Base-by-base conservation (phyloP, 2,888 invertebrate species). In the Coecobrya sp. region DNA sequence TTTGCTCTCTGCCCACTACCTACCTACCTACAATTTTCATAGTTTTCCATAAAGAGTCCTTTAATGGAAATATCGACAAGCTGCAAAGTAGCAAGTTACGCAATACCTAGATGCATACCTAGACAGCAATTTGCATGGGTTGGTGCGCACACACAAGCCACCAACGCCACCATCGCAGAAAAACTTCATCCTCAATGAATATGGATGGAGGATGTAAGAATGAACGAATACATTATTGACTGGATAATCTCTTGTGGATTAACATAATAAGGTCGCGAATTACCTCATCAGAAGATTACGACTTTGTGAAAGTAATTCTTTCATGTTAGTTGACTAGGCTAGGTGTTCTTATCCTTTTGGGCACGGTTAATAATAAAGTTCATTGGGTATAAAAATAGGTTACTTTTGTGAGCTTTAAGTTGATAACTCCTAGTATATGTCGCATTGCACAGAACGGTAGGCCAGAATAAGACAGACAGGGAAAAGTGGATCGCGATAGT, bases 311-410 rank as follows among this genome's bases (percentile, higher is more conserved):
- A 27, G 5, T 65, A 70, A 70, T 70, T 36, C 22, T 70, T 36
- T 70, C 30, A 36, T 36, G 36, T 65, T 0, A 30, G 8, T 0
- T n/a, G 36, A n/a, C n/a, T n/a, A n/a, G n/a, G n/a, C n/a, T n/a
- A n/a, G n/a, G 4, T 65, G 25, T 19, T 0, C 10, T 1, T 4
- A 5, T 73, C 10, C 19, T 22, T 2, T n/a, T 49, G 45, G 19
- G 0, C 16, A 11, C n/a, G 22, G 22, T 49, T n/a, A 68, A 68
- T 68, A 16, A n/a, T 73, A 81, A 81, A 49, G 49, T 49, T 81
- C 81, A 81, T 55, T n/a, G 22, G 76, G 76, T 76, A 70, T 70
- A 70, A 70, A 70, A 70, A 70, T 70, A 70, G 36, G n/a, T 70
- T 27, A 25, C 1, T 25, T 65, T 25, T 5, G 55, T 7, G 81